Base-by-base conservation (phyloP, 2,797 vertebrate genomes). In the Microtus californicus region DNA sequence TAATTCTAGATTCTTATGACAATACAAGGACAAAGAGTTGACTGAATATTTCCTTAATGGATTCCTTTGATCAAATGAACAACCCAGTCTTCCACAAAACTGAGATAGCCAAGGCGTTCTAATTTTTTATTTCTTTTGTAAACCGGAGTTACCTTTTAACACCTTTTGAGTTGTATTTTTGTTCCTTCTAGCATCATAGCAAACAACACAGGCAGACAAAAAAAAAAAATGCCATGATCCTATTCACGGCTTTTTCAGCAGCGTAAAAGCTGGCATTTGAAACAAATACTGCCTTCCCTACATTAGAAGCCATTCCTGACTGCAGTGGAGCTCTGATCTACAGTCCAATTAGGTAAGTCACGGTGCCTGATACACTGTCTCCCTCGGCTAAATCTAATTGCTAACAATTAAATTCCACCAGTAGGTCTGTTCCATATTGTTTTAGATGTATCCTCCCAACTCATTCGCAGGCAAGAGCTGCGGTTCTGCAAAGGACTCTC, bases 341-440 rank as follows among this genome's bases (percentile, higher is more conserved):
- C 43, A 34, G 10, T 67, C 67, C 65, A 63, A 51, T 95, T 83
- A 95, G 78, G 13, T 73, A 79, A 88, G 34, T 83, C 78, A 19
- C 34, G 43, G 40, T 73, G 9, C n/a, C 87, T 83, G 29, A 59
- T 81, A 51, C 9, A 61, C 67, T 71, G 82, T 80, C 77, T 94
- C 63, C 67, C 17, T 92, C 79, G 79, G 93, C 69, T 89, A 90
- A 88, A 87, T 92, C n/a, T 95, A 97, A 97, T 90, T 94, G 94
- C 34, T 78, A 95, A 87, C 93, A 96, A 97, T 96, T 96, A 92
- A 78, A 94, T 93, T 93, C 88, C 76, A 90, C 77, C 85, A 83
- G 83, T 94, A 82, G 81, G 80, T 78, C 69, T 80, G 27, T 63
- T 95, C 37, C 29, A 83, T 82, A 27, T 88, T 88, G 85, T 90